phyloP scores from a whole-genome alignment of 2,113 vertebrate genomes.

The Pyrgilauda ruficollis region DNA sequence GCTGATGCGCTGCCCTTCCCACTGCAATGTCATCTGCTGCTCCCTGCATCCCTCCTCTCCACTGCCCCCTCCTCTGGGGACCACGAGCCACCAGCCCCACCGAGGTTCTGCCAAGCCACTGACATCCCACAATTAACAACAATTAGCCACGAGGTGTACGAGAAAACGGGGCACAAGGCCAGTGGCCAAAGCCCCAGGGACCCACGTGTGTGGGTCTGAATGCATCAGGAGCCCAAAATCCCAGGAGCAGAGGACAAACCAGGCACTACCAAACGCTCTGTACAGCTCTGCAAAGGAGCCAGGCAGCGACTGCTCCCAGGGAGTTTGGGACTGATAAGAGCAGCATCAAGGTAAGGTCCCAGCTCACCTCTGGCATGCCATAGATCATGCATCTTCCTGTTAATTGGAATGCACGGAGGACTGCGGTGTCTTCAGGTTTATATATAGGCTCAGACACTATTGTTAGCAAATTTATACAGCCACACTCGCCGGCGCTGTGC shows the following conservation, averaged over 20 bases:
- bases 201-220: fast-evolving
- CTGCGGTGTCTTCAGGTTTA: background rate
- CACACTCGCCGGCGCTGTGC: background rate
- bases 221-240: fast-evolving
- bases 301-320: background rate
- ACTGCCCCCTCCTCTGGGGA: background rate
- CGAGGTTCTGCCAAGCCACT: fast-evolving
- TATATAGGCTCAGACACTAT: background rate
- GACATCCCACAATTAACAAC: fast-evolving
- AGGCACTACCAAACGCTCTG: fast-evolving
- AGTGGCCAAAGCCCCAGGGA: background rate
- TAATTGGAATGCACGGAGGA: background rate
- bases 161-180: fast-evolving
- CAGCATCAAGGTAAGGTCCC: background rate
- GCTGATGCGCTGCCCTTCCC: background rate
- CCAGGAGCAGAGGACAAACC: background rate
- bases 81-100: fast-evolving
- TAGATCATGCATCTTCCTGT: background rate
- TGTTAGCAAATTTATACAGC: conserved; percentile 27
- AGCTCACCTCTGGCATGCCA: background rate
- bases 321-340: background rate
- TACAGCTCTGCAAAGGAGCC: fast-evolving
- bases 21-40: background rate
- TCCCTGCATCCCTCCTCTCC: background rate
- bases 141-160: fast-evolving